Conservation (phyloP, 2,113 vertebrate genomes). For the Microcebus griseorufus region DNA sequence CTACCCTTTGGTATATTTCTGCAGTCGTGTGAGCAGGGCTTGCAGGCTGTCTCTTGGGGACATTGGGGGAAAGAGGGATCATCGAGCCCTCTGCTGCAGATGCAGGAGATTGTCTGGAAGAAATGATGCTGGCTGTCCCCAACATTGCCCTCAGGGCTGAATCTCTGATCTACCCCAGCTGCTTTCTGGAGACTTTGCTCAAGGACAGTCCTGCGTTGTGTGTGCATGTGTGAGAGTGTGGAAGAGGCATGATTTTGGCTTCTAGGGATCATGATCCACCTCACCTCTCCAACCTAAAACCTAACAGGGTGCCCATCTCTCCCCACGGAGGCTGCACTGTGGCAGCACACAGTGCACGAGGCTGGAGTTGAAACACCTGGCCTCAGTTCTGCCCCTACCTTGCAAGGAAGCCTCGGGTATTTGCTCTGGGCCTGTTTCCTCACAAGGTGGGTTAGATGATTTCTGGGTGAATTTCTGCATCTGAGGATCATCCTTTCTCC, state of each 20-base stretch:
- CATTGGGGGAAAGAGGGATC: neutral
- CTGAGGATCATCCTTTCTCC: neutral
- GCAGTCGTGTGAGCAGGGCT: neutral
- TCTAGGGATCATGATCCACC: neutral
- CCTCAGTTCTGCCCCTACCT: neutral
- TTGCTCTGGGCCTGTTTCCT: neutral
- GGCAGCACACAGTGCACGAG: neutral
- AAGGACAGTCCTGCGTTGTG: neutral
- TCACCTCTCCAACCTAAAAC: neutral
- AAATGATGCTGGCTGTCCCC: neutral
- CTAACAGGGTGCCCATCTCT: too few species aligned
- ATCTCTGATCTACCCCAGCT: neutral
- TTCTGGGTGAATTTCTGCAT: neutral
- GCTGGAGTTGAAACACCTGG: neutral
- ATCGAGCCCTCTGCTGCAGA: neutral
- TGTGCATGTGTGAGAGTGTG: neutral
- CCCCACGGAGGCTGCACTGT: neutral
- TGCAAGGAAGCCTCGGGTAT: neutral
- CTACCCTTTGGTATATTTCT: neutral
- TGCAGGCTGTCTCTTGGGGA: neutral
- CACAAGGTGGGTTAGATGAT: neutral
- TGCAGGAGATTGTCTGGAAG: neutral
- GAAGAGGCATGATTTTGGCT: neutral
- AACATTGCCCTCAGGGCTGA: rapidly evolving
- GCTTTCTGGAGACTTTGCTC: neutral